These are phyloP conservation scores for Prionchulus punctatus DNA, from an alignment of 2,888 invertebrate genomes.

Conservation along the genomic window DNA sequence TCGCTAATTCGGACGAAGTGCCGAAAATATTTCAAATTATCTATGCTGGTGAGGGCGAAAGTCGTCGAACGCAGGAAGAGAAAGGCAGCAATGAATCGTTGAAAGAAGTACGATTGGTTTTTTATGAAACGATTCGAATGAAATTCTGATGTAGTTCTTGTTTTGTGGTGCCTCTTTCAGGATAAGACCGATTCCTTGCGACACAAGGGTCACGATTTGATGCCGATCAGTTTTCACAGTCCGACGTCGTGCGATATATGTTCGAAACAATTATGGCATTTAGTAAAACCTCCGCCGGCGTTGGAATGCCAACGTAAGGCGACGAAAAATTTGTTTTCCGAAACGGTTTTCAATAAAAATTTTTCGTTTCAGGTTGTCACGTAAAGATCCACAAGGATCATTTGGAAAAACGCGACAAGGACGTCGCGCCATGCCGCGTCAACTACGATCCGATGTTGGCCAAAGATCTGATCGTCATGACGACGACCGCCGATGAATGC, in stretches of 20 bases:
- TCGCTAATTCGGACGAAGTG: conserved; percentile 96
- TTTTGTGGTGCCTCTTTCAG: background rate
- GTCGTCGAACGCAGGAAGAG: conserved; percentile 24
- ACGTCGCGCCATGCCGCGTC: conserved; percentile 83
- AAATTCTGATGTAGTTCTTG: background rate
- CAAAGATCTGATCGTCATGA: conserved; percentile 77
- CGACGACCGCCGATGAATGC: conserved; percentile 67
- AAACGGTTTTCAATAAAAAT: conserved; percentile 4
- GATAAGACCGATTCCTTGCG: conserved; percentile 2
- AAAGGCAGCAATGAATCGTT: background rate
- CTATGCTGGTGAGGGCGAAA: conserved; percentile 88
- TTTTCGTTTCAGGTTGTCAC: conserved; percentile 55
- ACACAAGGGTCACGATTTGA: conserved; percentile 82
- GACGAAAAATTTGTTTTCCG: too few species aligned
- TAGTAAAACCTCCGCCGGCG: conserved; percentile 83
- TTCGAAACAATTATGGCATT: conserved; percentile 83
- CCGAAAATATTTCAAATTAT: conserved; percentile 90
- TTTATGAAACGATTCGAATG: background rate
- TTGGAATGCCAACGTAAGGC: conserved; percentile 75
- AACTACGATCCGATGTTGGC: conserved; percentile 84
- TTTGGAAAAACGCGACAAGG: conserved; percentile 63
- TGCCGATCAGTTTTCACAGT: conserved; percentile 90
- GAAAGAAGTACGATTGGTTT: conserved; percentile 1
- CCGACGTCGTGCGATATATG: conserved; percentile 95
- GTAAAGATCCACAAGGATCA: conserved; percentile 96